Evolutionary conservation across 2,113 vertebrate genomes (phyloP).

Genomic region (Mystacornis crossleyi): DNA sequence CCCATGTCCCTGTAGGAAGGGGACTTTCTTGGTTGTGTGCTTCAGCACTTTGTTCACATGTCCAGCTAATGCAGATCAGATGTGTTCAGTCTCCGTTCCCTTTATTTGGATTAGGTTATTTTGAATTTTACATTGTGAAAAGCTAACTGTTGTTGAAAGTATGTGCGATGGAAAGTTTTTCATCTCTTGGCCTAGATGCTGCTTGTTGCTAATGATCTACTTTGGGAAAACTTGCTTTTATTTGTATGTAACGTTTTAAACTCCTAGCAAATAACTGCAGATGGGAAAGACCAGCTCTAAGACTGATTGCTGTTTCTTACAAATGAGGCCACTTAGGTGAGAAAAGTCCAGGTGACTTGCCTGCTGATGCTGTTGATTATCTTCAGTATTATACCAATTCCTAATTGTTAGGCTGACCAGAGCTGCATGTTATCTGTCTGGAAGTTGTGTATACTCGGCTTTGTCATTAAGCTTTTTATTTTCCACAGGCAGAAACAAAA

Average conservation of each 20-base stretch:
- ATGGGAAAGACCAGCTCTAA: neutral
- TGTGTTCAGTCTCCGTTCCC: neutral
- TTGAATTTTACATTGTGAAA: neutral
- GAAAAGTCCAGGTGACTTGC: neutral
- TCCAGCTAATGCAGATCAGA: neutral
- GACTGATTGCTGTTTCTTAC: neutral
- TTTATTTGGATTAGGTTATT: neutral
- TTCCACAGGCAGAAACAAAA: neutral
- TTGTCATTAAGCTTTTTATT: neutral
- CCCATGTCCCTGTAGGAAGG: neutral
- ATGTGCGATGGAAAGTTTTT: neutral
- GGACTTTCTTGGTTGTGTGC: neutral
- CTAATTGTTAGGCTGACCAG: neutral
- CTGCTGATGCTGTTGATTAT: neutral
- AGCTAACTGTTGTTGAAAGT: neutral
- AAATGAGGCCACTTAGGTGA: neutral
- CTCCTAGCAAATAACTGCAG: neutral
- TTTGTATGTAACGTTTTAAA: neutral
- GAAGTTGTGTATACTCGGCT: neutral
- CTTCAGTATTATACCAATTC: neutral
- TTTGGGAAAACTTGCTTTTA: neutral
- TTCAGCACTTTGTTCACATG: neutral
- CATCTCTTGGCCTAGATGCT: neutral
- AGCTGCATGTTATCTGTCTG: neutral
- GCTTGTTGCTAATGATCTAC: neutral